Conservation (phyloP, 2,888 invertebrate genomes). For the Petrophora chlorosata region DNA sequence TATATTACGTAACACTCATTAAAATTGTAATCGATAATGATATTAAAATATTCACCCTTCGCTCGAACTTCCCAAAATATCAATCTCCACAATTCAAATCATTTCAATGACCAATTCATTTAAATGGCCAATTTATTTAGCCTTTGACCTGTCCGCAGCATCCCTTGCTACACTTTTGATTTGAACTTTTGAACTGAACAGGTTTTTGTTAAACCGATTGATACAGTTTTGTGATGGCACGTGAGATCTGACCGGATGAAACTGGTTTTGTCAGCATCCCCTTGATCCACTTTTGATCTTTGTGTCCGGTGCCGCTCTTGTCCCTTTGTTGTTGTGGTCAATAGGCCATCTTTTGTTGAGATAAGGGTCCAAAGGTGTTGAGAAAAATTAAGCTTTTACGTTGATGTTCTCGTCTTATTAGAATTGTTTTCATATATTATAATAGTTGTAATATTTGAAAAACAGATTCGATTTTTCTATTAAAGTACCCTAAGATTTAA, state of each 20-base stretch:
- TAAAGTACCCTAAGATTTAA: too few species aligned
- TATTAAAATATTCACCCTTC: not conserved
- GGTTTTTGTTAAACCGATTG: slow-evolving; percentile 5
- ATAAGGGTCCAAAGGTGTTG: not conserved
- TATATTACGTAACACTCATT: too few species aligned
- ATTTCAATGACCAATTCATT: not conserved
- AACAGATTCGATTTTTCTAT: too few species aligned
- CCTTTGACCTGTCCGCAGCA: slow-evolving; percentile 36
- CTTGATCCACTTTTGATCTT: slow-evolving; percentile 49
- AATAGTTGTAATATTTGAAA: not conserved
- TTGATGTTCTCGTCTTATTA: too few species aligned
- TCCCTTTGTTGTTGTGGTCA: slow-evolving; percentile 11
- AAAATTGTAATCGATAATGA: not conserved
- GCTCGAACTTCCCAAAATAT: not conserved
- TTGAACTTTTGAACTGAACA: slow-evolving; percentile 24
- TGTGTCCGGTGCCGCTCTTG: slow-evolving; percentile 21
- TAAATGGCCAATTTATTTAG: not conserved
- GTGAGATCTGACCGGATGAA: slow-evolving; percentile 24
- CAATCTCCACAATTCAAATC: not conserved
- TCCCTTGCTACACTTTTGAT: slow-evolving; percentile 46
- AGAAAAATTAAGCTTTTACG: not conserved
- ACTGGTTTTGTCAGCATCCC: slow-evolving; percentile 35
- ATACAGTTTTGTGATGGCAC: slow-evolving; percentile 4
- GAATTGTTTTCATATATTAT: too few species aligned
- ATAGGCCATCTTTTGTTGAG: slow-evolving; percentile 9